Evolutionary conservation across 37 sponge, comb jelly and placozoan genomes (phyloP), one percentile per base, ranked within the genome.

Genomic region (Mnemiopsis leidyi): DNA sequence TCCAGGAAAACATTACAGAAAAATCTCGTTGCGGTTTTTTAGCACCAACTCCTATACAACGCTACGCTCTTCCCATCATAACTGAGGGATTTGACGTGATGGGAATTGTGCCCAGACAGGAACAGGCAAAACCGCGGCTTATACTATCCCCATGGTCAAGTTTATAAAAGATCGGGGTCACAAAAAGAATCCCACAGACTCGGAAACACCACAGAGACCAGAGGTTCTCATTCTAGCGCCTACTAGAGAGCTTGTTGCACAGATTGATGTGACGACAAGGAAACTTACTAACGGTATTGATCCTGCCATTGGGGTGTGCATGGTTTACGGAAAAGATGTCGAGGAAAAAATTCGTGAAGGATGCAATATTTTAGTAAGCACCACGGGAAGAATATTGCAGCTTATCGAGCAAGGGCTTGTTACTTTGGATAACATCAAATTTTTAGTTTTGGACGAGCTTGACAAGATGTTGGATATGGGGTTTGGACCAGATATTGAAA

Each of bases 401-500:
- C 96, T 96, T 79, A 85, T 96, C 23, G 71, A 94, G 34, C 68
- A 97, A 34, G 93, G 94, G 23, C 96, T 95, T 95, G 96, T 97
- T 20, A 76, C 92, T 48, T 48, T 48, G 13, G 61, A 48, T 5
- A 48, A 48, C 61, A 48, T 97, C 32, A 94, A 94, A 69, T 94
- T 95, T 28, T 76, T 97, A 0, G 95, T 97, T 32, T 92, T 97
- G 33, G 98, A 97, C 61, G 98, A 97, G 69, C 97, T 97, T 3
- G 98, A 97, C 68, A 94, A 97, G 23, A 97, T 97, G 98, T 90
- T 97, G 76, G 98, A 97, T 82, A 96, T 96, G 97, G 98, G 98
- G 0, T 96, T 96, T 85, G 95, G 71, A 69, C 96, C 96, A 2
- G 96, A 96, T 30, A 93, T 97, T 13, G 61, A 48, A 18, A 5